Evolutionary conservation across 2,888 invertebrate genomes (phyloP), one percentile per base, ranked within the genome.

Genomic region (Metalampra italica): DNA sequence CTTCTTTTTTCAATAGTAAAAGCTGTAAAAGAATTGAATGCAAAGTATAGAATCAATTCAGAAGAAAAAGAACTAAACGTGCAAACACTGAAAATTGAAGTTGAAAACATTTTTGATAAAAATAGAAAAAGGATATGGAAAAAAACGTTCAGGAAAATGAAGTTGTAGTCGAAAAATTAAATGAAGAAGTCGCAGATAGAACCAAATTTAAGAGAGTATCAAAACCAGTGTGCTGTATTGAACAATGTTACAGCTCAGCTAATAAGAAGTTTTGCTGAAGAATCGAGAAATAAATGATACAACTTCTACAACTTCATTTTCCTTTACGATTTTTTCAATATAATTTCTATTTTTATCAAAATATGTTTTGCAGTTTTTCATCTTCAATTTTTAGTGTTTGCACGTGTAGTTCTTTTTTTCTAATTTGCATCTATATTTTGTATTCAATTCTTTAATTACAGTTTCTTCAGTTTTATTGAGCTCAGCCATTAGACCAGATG

Each of bases 391-490:
- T 61, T 7, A 75, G 56, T 34, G 52, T 58, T 43, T 68, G 56
- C 47, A 69, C 62, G 47, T 61, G 49, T 40, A 61, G 45, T 46
- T 69, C 68, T 47, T 69, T 66, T 61, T 54, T 49, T 64, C 59
- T n/a, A 60, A 54, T 4, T 45, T 53, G 22, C 50, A 55, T 43
- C 61, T 64, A 4, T 57, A 60, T 45, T 60, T 60, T n/a, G 49
- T 41, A 44, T 47, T 56, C 29, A 66, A 46, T 43, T 75, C 66
- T 56, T 64, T n/a, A n/a, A n/a, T 65, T 5, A 72, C 54, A 11
- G 53, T 50, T 48, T 67, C 66, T 45, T 75, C 71, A 36, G 66
- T 64, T 49, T 71, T 69, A 34, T 61, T 66, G 0, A 78, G 57
- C 60, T 69, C 73, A 1, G 46, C 50, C 43, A 71, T 61, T 29